A percentile compares a stretch with the other conserved stretches of the same genome.
Evolutionary conservation across 30 jellyfish, hydroid and myxozoan genomes (phyloP).

Genomic region (Hydra vulgaris): DNA sequence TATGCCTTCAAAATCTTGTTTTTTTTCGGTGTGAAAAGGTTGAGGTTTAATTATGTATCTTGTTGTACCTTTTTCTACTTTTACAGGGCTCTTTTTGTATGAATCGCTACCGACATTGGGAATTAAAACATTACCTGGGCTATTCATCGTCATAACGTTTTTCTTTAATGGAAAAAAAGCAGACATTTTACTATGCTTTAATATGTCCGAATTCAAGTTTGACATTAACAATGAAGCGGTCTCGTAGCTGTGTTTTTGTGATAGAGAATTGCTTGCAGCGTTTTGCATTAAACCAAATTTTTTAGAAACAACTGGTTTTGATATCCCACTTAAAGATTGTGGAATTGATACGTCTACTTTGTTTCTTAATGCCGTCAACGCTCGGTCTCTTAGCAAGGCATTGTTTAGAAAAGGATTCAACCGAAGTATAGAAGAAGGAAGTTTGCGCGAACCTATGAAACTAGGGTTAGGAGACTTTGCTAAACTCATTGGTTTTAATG

Average conservation of each 20-base stretch:
- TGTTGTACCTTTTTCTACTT: background rate
- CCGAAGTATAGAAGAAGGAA: background rate
- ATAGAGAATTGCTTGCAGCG: background rate
- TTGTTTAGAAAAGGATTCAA: background rate
- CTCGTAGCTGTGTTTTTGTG: background rate
- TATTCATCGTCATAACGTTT: background rate
- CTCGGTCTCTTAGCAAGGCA: background rate
- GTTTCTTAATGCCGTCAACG: background rate
- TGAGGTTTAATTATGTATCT: background rate
- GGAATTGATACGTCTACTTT: background rate
- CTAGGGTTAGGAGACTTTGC: background rate
- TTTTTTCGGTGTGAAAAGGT: background rate
- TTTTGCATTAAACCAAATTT: background rate
- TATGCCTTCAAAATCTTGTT: conserved; percentile 2
- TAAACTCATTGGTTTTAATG: background rate
- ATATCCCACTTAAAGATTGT: background rate
- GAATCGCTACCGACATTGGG: background rate
- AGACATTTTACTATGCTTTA: background rate
- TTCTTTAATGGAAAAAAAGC: background rate
- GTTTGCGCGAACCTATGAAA: too few species aligned
- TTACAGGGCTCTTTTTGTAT: background rate
- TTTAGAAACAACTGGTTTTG: background rate
- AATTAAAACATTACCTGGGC: background rate
- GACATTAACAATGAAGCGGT: background rate
- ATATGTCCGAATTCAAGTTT: background rate